Evolutionary conservation across 2,888 invertebrate genomes (phyloP), one percentile per base, ranked within the genome.

Genomic region (Tachystola acroxantha): DNA sequence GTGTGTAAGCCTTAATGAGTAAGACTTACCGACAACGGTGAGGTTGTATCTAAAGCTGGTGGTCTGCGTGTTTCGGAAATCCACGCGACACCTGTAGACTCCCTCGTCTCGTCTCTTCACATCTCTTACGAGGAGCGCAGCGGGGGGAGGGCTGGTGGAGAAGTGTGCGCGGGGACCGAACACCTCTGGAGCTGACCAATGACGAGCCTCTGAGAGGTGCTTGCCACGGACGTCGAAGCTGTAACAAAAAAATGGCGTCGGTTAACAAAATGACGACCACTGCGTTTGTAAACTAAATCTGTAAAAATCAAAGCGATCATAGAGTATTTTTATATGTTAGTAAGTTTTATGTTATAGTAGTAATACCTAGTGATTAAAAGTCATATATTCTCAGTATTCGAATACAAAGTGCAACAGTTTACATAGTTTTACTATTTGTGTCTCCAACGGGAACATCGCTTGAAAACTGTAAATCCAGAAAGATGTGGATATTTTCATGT

Each of bases 181-280:
- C 63, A 94, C 93, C 75, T 94, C 93, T 39, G 93, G 92, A 38
- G 94, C 93, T 26, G 96, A 95, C 92, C 93, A 94, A 86, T 95
- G 96, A 36, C 91, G 89, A 31, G 94, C 95, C 62, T 94, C 92
- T 34, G 90, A 90, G 53, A 94, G 85, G 51, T 93, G 91, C 79
- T 94, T 95, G 60, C 95, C 95, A 49, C 95, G 91, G 12, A 95
- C 95, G 84, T 96, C 93, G 78, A 96, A 94, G 76, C 96, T 95
- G 91, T 0, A 89, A 91, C 62, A 64, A 71, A 13, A 10, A 16
- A 6, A 16, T 16, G 16, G 16, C 16, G 3, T 4, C 3, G 3
- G 16, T 16, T 14, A 11, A 7, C 7, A 30, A 30, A 16, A 16
- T 16, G 16, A 6, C 16, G 16, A n/a, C n/a, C n/a, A n/a, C n/a